Evolutionary conservation across 2,113 vertebrate genomes (phyloP).

Genomic region (Charadrius vociferus): DNA sequence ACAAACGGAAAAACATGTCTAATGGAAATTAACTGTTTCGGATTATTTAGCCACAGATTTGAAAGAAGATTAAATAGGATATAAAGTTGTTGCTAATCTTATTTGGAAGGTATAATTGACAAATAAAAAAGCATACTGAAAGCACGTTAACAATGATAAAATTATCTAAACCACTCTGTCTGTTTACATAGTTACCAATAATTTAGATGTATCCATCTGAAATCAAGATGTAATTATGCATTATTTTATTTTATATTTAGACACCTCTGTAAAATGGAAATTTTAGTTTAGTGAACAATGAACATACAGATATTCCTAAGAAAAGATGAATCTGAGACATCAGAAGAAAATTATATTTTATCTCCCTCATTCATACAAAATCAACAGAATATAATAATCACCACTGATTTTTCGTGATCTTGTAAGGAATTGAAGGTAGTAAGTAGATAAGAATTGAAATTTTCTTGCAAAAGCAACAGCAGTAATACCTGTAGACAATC

Average conservation of each 20-base stretch:
- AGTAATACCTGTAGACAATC: not conserved
- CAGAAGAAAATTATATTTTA: not conserved
- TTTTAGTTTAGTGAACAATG: not conserved
- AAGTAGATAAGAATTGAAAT: not conserved
- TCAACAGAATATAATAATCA: not conserved
- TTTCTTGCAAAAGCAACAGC: not conserved
- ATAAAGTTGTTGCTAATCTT: not conserved
- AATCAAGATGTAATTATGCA: not conserved
- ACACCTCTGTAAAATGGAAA: not conserved
- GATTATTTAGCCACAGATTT: not conserved
- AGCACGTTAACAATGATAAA: not conserved
- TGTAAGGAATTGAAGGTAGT: not conserved
- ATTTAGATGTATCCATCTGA: not conserved
- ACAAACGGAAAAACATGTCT: not conserved
- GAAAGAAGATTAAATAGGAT: not conserved
- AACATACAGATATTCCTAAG: not conserved
- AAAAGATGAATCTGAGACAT: not conserved
- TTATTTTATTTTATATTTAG: not conserved
- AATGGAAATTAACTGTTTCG: not conserved
- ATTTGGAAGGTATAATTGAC: not conserved
- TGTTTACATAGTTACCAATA: not conserved
- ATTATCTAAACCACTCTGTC: not conserved
- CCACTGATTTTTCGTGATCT: not conserved
- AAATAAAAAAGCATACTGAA: not conserved
- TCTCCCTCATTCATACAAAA: not conserved